phyloP scores from a whole-genome alignment of 1,140 invertebrate species.

The Papilio helenus region DNA sequence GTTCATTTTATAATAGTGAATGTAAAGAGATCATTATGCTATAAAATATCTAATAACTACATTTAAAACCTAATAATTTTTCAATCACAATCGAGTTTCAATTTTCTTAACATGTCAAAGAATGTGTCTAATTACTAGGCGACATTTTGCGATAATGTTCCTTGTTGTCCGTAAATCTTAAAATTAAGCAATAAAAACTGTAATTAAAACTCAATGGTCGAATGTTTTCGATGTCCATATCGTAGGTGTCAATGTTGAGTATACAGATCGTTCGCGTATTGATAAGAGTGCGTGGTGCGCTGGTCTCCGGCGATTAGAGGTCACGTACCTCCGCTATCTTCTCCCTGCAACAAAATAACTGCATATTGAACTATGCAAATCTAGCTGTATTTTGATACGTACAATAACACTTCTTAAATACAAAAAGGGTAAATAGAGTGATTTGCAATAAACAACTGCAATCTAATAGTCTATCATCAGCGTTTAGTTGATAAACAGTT shows the following conservation, averaged over 20 bases:
- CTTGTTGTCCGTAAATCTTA: not conserved
- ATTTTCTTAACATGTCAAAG: not conserved
- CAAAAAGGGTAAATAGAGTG: not conserved
- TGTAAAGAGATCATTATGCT: not conserved
- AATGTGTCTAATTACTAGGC: not conserved
- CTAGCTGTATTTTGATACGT: not conserved
- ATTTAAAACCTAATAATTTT: not conserved
- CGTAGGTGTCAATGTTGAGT: not conserved
- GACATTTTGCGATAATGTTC: not conserved
- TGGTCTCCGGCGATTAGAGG: not conserved
- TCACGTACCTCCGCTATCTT: constrained; percentile 7
- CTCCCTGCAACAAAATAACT: constrained; percentile 7
- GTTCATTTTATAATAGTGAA: not conserved
- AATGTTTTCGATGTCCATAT: not conserved
- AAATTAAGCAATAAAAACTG: not conserved
- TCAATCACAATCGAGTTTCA: not conserved
- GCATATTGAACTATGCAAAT: not conserved
- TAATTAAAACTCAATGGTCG: not conserved
- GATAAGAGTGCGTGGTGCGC: not conserved
- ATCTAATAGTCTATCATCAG: too few relatives aligned
- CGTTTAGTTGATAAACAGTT: too few relatives aligned
- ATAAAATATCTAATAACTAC: not conserved
- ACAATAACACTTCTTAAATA: not conserved
- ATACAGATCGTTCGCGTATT: not conserved
- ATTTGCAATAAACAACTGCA: not conserved